Evolutionary conservation across 1,140 invertebrate species (phyloP), one percentile per base, ranked within the genome.

Genomic region (Ceratoteleas bidentatus): DNA sequence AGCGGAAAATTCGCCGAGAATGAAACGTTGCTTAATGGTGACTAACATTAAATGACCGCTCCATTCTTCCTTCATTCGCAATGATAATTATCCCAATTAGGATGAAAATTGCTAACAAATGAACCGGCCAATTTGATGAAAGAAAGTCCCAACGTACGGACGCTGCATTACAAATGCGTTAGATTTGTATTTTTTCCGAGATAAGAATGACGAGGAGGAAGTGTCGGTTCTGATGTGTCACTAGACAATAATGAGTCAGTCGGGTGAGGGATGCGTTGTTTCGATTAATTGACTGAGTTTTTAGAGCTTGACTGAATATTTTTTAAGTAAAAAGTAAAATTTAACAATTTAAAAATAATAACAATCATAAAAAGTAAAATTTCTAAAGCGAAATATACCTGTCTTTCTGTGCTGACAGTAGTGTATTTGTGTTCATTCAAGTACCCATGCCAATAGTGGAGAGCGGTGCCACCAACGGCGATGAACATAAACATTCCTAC

Each of bases 361-460:
- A n/a, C n/a, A n/a, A n/a, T n/a, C n/a, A n/a, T n/a, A n/a, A n/a
- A n/a, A n/a, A n/a, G n/a, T n/a, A n/a, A n/a, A n/a, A n/a, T n/a
- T n/a, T n/a, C n/a, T n/a, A n/a, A n/a, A n/a, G n/a, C n/a, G n/a
- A n/a, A n/a, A 50, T 16, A 6, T 89, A 95, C 95, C 88, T 95
- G 93, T 92, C 94, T 93, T 87, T 96, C 95, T 2, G 94, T 93
- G 33, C 93, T 92, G 0, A 95, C 93, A 52, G 93, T 92, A 32
- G 93, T 90, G 87, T 93, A 96, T 82, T 96, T 95, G 84, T 96
- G 93, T 82, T 96, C 95, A 13, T 93, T 92, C 87, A 95, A 93
- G 90, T 96, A 97, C 7, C 96, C 96, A 62, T 94, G 93, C 96
- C 96, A 97, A 89, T 97, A 97, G 89, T 97, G 96, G 14, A 97